Evolutionary conservation across 37 sponge, comb jelly and placozoan species (phyloP), one percentile per base, ranked within the genome.

Genomic region (Aplysina aerophoba): DNA sequence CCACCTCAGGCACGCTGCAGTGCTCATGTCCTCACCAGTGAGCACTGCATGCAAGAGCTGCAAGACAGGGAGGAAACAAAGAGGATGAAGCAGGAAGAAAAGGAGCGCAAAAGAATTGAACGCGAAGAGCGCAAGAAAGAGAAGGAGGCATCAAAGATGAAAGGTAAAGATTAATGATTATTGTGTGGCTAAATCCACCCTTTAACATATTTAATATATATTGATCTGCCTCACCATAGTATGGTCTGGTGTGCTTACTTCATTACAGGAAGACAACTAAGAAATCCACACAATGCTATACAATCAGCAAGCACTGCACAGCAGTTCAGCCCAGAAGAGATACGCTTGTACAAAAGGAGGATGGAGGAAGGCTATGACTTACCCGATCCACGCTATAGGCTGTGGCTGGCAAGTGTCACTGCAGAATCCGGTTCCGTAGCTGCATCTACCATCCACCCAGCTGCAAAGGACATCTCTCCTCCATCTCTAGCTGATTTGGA

Each of bases 11-110:
- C 19, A 58, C 59, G 17, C 59, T 58, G 59, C 15, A 58, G 59
- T 58, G 17, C 59, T 58, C 59, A 58, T 19, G 17, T 58, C 15
- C 59, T 58, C 59, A 58, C 15, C 59, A 58, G 59, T 58, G 17
- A 58, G 59, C 59, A 58, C 59, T 58, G 59, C 59, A 58, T 58
- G 59, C 59, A 58, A n/a, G n/a, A n/a, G n/a, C n/a, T n/a, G n/a
- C n/a, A n/a, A n/a, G n/a, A n/a, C n/a, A n/a, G n/a, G n/a, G n/a
- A n/a, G n/a, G n/a, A n/a, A n/a, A n/a, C n/a, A n/a, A n/a, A n/a
- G n/a, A n/a, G n/a, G n/a, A n/a, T n/a, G n/a, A n/a, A n/a, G n/a
- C n/a, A n/a, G n/a, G n/a, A n/a, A n/a, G n/a, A n/a, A n/a, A n/a
- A n/a, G n/a, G n/a, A n/a, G n/a, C n/a, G n/a, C n/a, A n/a, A n/a